A percentile compares a stretch with the other conserved stretches of the same genome.
These are phyloP conservation scores for Drosophila formosana DNA, from an alignment of 2,888 invertebrate genomes.

Conservation along the genomic window DNA sequence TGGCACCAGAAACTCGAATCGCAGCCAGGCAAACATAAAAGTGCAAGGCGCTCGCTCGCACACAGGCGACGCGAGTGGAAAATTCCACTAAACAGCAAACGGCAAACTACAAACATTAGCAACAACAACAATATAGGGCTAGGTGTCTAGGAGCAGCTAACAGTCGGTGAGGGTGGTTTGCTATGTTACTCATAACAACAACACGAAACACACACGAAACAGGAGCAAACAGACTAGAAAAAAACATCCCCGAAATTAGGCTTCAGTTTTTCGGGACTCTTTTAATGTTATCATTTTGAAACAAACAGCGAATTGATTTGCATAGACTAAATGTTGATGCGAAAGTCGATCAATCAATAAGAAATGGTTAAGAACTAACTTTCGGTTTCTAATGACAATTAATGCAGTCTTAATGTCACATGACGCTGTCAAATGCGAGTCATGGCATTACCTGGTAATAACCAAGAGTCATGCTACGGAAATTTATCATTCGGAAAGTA, in stretches of 20 bases:
- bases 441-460: background rate
- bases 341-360: conserved; percentile 66
- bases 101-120: conserved; percentile 17
- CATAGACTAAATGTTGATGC: conserved; percentile 51
- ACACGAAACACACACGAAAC: background rate
- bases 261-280: conserved; percentile 56
- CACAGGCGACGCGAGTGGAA: conserved; percentile 72
- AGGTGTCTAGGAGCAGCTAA: conserved; percentile 12
- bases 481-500: background rate
- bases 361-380: conserved; percentile 14
- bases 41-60: conserved; percentile 58
- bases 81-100: conserved; percentile 73
- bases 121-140: conserved; percentile 25
- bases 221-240: conserved; percentile 24
- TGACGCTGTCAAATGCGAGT: background rate
- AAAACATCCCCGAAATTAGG: conserved; percentile 77
- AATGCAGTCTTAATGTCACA: conserved; percentile 39
- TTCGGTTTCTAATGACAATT: conserved; percentile 32
- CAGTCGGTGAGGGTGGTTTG: conserved; percentile 59
- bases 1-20: conserved; percentile 30
- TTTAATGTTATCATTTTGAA: conserved; percentile 61
- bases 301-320: conserved; percentile 60
- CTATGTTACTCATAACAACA: conserved; percentile 59
- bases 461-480: background rate
- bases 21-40: conserved; percentile 70